These are phyloP conservation scores for Diplodus puntazzo DNA, from an alignment of 2,797 vertebrate genomes.

Conservation along the genomic window DNA sequence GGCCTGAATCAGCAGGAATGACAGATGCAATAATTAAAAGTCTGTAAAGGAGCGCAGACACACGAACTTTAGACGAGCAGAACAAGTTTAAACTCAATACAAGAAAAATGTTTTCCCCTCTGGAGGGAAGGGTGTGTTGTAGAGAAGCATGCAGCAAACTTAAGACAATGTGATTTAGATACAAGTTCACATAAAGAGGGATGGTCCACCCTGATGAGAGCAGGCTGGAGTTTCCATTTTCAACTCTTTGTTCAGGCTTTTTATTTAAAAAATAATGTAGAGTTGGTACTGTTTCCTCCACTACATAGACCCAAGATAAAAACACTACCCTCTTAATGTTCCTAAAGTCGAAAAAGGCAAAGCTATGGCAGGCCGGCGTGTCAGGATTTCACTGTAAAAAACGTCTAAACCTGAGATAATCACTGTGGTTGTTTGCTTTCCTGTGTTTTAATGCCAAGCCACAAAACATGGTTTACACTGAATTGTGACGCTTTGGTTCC, in stretches of 20 bases:
- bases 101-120: neutral
- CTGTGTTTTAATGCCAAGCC: constrained; percentile 43
- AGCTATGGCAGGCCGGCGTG: neutral
- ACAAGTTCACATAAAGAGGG: neutral
- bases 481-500: constrained; percentile 15
- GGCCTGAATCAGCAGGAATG: neutral
- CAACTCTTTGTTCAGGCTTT: neutral
- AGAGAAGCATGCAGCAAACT: neutral
- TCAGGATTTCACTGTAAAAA: constrained; percentile 15
- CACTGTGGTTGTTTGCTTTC: constrained; percentile 22
- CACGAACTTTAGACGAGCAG: neutral
- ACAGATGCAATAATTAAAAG: neutral
- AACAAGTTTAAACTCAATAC: constrained; percentile 16
- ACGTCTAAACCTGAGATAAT: constrained; percentile 42
- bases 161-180: constrained; percentile 2
- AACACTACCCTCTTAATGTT: neutral
- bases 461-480: constrained; percentile 41
- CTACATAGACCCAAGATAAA: neutral
- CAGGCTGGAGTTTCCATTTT: neutral
- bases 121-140: neutral
- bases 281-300: neutral
- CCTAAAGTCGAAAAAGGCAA: neutral
- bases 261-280: neutral
- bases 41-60: neutral
- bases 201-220: neutral